Conservation (phyloP, 2,888 invertebrate species). For the Alsophila aescularia region DNA sequence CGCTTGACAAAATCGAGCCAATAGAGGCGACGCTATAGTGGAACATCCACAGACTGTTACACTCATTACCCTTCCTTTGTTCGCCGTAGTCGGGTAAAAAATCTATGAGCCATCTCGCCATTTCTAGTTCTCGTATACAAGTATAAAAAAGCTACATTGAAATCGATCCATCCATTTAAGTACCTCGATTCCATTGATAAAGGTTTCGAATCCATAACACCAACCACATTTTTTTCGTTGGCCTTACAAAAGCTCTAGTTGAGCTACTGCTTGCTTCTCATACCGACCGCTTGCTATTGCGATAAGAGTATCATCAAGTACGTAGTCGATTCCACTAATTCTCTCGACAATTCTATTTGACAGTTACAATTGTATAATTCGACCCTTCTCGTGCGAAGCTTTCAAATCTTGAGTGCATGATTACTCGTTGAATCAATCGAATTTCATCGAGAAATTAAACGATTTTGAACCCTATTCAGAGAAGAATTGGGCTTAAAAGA, state of each 20-base stretch:
- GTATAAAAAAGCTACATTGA: too few relatives aligned
- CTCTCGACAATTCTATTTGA: conserved; percentile 41
- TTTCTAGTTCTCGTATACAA: too few relatives aligned
- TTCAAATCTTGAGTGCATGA: conserved; percentile 30
- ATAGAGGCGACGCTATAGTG: too few relatives aligned
- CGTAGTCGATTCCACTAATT: conserved; percentile 29
- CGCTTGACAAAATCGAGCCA: too few relatives aligned
- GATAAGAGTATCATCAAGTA: conserved; percentile 23
- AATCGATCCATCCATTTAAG: too few relatives aligned
- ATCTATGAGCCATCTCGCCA: too few relatives aligned
- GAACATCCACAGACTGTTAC: too few relatives aligned
- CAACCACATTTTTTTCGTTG: too few relatives aligned
- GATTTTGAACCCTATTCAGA: conserved; percentile 8
- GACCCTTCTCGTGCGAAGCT: conserved; percentile 29
- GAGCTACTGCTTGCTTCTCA: background rate
- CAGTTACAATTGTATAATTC: conserved; percentile 43
- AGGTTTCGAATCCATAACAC: too few relatives aligned
- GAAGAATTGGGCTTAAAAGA: background rate
- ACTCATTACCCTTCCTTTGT: too few relatives aligned
- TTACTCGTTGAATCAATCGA: conserved; percentile 34
- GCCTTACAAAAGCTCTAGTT: background rate
- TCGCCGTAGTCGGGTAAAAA: too few relatives aligned
- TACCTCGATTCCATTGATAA: too few relatives aligned
- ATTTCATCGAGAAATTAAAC: conserved; percentile 9
- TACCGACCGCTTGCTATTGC: conserved; percentile 1